Conservation (phyloP, 2,797 vertebrate species). For the Taenioides sp. region DNA sequence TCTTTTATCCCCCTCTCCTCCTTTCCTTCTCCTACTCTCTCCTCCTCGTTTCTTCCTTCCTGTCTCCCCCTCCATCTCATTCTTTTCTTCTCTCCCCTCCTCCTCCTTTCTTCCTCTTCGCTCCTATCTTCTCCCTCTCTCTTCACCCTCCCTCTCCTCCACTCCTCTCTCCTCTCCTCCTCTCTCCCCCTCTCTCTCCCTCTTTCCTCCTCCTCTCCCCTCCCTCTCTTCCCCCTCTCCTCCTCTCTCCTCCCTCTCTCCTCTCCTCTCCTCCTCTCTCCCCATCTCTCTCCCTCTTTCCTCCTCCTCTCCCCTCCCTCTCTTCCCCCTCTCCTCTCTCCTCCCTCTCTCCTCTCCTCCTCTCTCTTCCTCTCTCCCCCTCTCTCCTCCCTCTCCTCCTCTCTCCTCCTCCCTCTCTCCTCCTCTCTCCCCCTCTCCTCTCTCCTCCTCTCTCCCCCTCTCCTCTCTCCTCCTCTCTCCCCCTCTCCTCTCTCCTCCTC, state of each 20-base stretch:
- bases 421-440: too few relatives aligned
- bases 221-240: background rate
- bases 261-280: background rate
- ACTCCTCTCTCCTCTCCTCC: background rate
- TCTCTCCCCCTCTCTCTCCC: background rate
- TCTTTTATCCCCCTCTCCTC: background rate
- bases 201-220: background rate
- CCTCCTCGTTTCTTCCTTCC: background rate
- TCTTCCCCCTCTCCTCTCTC: background rate
- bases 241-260: background rate
- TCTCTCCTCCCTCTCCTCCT: too few relatives aligned
- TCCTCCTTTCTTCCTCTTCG: background rate
- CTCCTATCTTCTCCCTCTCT: background rate
- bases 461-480: too few relatives aligned
- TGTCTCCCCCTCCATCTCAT: background rate
- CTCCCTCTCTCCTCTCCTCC: background rate
- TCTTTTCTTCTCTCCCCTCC: background rate
- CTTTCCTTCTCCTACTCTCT: background rate
- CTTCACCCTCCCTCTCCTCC: background rate
- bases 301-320: background rate
- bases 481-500: too few relatives aligned
- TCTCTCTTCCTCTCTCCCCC: too few relatives aligned
- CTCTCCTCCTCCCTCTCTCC: background rate
- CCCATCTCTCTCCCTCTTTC: background rate
- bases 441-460: too few relatives aligned